Evolutionary conservation across 2,113 vertebrate genomes (phyloP).

Genomic region (Willisornis vidua): DNA sequence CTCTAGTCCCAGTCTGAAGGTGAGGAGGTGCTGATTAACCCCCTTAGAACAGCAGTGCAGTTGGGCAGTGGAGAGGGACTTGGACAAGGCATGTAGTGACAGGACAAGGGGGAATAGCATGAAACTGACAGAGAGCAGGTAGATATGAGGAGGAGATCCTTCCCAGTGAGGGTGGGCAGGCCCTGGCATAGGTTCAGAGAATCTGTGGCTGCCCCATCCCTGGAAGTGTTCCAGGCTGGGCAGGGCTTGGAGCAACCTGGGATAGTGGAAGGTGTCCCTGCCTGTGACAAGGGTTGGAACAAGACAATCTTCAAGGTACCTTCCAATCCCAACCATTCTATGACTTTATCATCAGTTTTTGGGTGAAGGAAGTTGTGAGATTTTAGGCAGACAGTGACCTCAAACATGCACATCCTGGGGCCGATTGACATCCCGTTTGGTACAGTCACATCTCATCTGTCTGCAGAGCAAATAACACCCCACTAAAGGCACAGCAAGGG

Average conservation of each 20-base stretch:
- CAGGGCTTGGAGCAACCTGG: neutral
- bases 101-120: neutral
- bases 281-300: neutral
- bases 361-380: neutral
- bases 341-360: neutral
- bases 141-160: neutral
- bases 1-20: neutral
- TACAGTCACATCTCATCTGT: neutral
- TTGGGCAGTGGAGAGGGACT: neutral
- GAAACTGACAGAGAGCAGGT: neutral
- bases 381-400: neutral
- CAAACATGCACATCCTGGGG: accelerated
- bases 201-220: neutral
- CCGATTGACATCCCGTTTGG: accelerated
- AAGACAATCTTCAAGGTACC: neutral
- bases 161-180: neutral
- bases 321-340: neutral
- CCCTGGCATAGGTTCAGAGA: neutral
- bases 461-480: neutral
- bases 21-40: neutral
- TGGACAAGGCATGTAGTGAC: neutral
- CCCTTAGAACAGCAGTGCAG: neutral
- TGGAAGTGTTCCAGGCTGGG: neutral
- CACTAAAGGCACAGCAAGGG: neutral
- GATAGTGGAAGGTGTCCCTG: neutral